Evolutionary conservation across 1,140 invertebrate species (phyloP).

Genomic region (Archegozetes longisetosus): DNA sequence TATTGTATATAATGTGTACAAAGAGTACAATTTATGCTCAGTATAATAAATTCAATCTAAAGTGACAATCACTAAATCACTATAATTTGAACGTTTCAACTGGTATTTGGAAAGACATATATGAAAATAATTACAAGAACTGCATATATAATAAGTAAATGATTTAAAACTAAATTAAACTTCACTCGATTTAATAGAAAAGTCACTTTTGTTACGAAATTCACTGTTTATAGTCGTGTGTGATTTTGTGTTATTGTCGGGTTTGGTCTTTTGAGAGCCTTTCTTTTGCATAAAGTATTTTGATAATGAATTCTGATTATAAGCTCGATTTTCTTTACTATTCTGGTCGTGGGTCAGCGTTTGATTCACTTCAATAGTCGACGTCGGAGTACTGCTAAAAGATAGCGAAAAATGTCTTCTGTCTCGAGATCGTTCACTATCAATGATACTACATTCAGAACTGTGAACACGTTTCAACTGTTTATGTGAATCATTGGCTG

Average conservation of each 20-base stretch:
- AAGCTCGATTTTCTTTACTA: background rate
- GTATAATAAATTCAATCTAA: no score
- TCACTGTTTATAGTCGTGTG: background rate
- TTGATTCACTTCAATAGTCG: background rate
- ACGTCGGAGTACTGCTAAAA: background rate
- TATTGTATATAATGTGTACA: no score
- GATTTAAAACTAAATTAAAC: background rate
- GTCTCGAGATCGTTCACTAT: background rate
- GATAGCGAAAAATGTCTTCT: background rate
- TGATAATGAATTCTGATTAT: background rate
- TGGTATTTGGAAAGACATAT: no score
- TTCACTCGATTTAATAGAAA: background rate
- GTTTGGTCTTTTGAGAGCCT: background rate
- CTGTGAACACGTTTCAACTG: background rate
- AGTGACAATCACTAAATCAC: no score
- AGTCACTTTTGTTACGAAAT: background rate
- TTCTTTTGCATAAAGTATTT: background rate
- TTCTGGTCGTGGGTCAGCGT: background rate
- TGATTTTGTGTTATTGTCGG: background rate
- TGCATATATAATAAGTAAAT: no score
- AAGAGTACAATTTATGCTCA: no score
- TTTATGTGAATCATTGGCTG: background rate
- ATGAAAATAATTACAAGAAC: no score
- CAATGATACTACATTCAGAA: background rate
- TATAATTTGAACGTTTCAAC: no score